Conservation (phyloP, 2,113 vertebrate species). For the Poecilia latipinna region DNA sequence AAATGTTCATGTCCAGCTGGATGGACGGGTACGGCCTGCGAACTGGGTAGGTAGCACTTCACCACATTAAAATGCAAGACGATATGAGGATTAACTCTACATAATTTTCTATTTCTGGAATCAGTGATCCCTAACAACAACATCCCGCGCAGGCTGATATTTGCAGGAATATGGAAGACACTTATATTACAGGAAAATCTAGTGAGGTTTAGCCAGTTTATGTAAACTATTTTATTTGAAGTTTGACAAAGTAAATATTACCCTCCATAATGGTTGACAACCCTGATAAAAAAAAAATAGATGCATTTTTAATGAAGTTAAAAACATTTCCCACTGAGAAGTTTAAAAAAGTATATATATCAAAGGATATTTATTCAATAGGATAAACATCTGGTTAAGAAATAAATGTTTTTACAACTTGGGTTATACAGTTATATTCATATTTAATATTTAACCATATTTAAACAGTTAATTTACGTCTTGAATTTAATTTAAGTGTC, state of each 20-base stretch:
- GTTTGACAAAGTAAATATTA: background rate
- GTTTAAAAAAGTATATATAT: too few species aligned
- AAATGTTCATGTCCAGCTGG: constrained; percentile 82
- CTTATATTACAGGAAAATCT: background rate
- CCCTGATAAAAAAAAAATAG: background rate
- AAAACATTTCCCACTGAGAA: background rate
- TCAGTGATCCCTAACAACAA: constrained; percentile 9
- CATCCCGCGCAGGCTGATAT: background rate
- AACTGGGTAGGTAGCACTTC: constrained; percentile 82
- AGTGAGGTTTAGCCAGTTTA: background rate
- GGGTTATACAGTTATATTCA: background rate
- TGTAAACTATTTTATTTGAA: constrained; percentile 8
- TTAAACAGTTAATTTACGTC: background rate
- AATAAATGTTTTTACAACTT: background rate
- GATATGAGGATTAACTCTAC: constrained; percentile 22
- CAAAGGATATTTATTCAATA: too few species aligned
- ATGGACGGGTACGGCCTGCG: constrained; percentile 88
- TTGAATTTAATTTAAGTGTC: background rate
- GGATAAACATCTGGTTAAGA: background rate
- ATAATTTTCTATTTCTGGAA: background rate
- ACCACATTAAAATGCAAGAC: constrained; percentile 7
- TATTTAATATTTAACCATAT: background rate
- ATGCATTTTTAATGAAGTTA: too few species aligned
- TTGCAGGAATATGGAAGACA: constrained; percentile 5
- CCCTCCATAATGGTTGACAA: background rate